Evolutionary conservation across 2,797 vertebrate species (phyloP).

Genomic region (Remorina albescens): DNA sequence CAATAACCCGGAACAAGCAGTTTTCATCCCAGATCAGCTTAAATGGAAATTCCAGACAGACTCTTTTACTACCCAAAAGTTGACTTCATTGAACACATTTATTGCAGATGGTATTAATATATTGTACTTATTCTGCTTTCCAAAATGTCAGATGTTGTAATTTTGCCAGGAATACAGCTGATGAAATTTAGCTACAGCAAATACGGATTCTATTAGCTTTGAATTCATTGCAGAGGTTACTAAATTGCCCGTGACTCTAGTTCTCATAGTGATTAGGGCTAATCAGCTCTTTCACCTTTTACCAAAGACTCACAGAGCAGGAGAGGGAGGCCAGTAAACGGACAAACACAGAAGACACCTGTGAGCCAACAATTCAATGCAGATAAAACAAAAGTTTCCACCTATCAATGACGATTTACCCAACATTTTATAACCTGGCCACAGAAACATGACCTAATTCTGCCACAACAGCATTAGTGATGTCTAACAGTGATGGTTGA

Average conservation of each 20-base stretch:
- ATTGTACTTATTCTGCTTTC: constrained; percentile 15
- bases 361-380: not conserved
- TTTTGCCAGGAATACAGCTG: constrained; percentile 7
- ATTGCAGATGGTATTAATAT: constrained; percentile 49
- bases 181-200: constrained; percentile 20
- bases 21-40: constrained; percentile 10
- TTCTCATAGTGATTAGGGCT: not conserved
- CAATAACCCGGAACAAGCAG: not conserved
- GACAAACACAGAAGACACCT: not conserved
- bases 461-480: not conserved
- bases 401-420: not conserved
- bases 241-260: constrained; percentile 14
- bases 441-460: not conserved
- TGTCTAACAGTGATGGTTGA: not conserved
- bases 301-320: constrained; percentile 3
- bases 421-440: not conserved
- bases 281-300: constrained; percentile 13
- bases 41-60: not conserved
- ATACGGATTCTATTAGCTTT: constrained; percentile 26
- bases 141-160: constrained; percentile 32
- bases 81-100: not conserved
- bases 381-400: not conserved
- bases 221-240: not conserved
- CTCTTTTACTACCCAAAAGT: not conserved
- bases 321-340: not conserved